These are phyloP conservation scores for Anorthoa munda DNA, from an alignment of 2,888 invertebrate genomes.

Conservation along the genomic window DNA sequence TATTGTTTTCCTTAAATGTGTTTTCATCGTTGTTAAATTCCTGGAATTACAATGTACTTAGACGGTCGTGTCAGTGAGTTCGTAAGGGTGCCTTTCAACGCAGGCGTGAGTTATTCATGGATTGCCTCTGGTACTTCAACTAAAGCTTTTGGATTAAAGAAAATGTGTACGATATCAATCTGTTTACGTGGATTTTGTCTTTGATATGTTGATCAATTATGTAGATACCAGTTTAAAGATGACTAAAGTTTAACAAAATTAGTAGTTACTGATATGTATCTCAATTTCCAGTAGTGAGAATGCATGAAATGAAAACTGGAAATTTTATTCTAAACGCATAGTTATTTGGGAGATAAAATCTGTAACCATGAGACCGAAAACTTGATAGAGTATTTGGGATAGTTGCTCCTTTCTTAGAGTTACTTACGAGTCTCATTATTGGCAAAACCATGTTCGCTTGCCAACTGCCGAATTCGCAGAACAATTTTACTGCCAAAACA, in stretches of 20 bases:
- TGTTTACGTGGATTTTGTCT: constrained; percentile 43
- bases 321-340: constrained; percentile 41
- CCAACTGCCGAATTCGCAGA: constrained; percentile 53
- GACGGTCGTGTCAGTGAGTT: constrained; percentile 70
- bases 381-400: constrained; percentile 27
- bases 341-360: constrained; percentile 41
- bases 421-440: constrained; percentile 39
- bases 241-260: constrained; percentile 46
- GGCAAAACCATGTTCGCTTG: constrained; percentile 37
- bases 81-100: constrained; percentile 65
- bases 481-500: constrained; percentile 48
- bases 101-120: constrained; percentile 66
- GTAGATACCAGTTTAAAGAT: constrained; percentile 35
- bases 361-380: constrained; percentile 28
- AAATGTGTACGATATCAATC: constrained; percentile 55
- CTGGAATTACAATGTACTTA: constrained; percentile 72
- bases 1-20: constrained; percentile 87
- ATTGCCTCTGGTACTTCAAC: constrained; percentile 52
- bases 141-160: constrained; percentile 47
- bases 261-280: constrained; percentile 56
- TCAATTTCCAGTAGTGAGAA: constrained; percentile 43
- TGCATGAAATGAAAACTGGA: constrained; percentile 46
- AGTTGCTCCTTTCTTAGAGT: constrained; percentile 28
- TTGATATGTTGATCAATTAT: constrained; percentile 47
- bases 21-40: constrained; percentile 78